A percentile compares a stretch with the other conserved stretches of the same genome.
phyloP scores from a whole-genome alignment of 2,113 vertebrate species.

The Chroicocephalus ridibundus region DNA sequence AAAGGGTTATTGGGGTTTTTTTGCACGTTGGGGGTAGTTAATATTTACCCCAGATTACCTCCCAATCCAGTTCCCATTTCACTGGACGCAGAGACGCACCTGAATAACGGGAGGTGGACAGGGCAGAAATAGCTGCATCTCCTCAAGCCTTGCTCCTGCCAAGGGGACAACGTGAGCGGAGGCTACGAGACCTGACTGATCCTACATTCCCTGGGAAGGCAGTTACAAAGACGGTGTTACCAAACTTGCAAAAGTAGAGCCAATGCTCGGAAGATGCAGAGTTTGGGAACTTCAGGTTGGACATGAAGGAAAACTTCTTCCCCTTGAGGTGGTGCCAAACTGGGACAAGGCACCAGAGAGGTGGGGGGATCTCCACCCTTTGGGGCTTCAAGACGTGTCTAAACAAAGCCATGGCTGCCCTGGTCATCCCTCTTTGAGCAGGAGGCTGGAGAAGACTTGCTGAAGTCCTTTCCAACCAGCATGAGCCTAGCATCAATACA shows the following conservation, averaged over 20 bases:
- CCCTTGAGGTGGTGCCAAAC: background rate
- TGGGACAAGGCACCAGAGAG: background rate
- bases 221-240: background rate
- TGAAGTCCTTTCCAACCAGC: background rate
- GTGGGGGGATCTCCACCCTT: background rate
- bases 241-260: background rate
- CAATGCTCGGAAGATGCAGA: background rate
- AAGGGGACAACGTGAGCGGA: background rate
- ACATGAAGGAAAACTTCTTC: background rate
- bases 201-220: background rate
- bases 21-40: background rate
- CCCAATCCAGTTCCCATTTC: background rate
- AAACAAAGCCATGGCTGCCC: background rate
- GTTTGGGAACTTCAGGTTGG: background rate
- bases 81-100: background rate
- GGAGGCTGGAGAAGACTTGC: background rate
- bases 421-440: background rate
- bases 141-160: background rate
- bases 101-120: fast-evolving
- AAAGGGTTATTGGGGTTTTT: background rate
- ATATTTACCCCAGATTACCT: background rate
- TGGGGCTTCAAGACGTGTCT: background rate
- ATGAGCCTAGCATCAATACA: background rate
- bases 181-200: background rate
- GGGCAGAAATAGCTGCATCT: fast-evolving